Percentiles rank a stretch among this genome's conserved stretches.
phyloP scores from a whole-genome alignment of 1,140 invertebrate species.

The Pseudomyrmex sp. region DNA sequence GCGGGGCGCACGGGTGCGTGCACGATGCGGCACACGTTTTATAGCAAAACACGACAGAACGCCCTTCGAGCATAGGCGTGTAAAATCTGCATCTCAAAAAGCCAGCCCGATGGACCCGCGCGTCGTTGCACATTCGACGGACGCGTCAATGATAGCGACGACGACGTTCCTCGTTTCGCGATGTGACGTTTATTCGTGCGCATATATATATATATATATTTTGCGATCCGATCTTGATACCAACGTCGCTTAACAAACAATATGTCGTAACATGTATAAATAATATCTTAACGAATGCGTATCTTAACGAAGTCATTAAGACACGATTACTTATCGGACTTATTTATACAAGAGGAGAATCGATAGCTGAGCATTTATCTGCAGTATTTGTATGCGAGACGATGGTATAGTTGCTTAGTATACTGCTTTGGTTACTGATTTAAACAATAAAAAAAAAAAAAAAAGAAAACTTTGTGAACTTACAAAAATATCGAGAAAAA shows the following conservation, averaged over 20 bases:
- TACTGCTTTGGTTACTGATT: too few relatives aligned
- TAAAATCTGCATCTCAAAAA: conserved; percentile 75
- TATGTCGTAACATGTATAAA: too few relatives aligned
- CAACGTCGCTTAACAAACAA: too few relatives aligned
- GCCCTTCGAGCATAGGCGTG: conserved; percentile 58
- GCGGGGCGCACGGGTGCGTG: neutral
- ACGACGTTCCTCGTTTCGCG: conserved; percentile 42
- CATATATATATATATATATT: conserved; percentile 20
- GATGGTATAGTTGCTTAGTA: too few relatives aligned
- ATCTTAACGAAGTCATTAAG: too few relatives aligned
- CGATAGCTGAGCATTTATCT: too few relatives aligned
- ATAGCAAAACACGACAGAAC: conserved; percentile 65
- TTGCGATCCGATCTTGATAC: conserved; percentile 1
- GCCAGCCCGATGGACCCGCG: conserved; percentile 43
- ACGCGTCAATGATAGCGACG: conserved; percentile 64
- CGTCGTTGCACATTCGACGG: conserved; percentile 70
- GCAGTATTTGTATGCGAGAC: too few relatives aligned
- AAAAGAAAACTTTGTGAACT: too few relatives aligned
- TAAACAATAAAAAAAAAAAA: too few relatives aligned
- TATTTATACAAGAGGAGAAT: neutral
- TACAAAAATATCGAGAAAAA: too few relatives aligned
- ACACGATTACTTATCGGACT: neutral
- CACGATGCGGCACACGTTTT: conserved; percentile 46
- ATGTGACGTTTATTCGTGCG: neutral
- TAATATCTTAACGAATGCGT: too few relatives aligned